Percentiles rank a stretch among this genome's conserved stretches.
Evolutionary conservation across 2,797 vertebrate species (phyloP).

Genomic region (Protonibea diacanthus): DNA sequence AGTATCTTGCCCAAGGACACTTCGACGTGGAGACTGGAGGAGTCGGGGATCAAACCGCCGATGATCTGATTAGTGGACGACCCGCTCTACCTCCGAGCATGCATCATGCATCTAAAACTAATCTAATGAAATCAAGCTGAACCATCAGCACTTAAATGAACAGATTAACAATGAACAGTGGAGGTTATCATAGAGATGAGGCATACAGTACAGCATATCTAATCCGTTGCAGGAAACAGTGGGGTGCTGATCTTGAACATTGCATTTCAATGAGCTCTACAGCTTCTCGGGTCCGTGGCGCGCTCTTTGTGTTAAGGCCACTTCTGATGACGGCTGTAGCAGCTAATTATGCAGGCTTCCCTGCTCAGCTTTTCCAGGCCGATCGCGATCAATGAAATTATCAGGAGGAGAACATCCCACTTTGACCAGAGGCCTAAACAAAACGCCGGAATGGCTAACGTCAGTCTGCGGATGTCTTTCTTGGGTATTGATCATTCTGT

Average conservation of each 20-base stretch:
- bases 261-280: slow-evolving; percentile 1
- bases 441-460: slow-evolving; percentile 41
- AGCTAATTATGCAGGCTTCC: slow-evolving; percentile 52
- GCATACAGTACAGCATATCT: background rate
- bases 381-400: slow-evolving; percentile 58
- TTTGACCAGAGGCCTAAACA: slow-evolving; percentile 64
- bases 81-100: background rate
- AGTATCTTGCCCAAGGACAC: too few relatives aligned
- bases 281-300: background rate
- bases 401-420: slow-evolving; percentile 45
- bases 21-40: too few relatives aligned
- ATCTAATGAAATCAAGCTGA: background rate
- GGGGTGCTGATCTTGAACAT: background rate
- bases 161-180: slow-evolving; percentile 3
- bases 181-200: background rate
- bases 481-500: slow-evolving; percentile 52
- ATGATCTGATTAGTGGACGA: too few relatives aligned
- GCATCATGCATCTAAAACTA: background rate
- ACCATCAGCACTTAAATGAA: background rate
- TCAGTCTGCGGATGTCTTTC: slow-evolving; percentile 28
- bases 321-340: slow-evolving; percentile 21
- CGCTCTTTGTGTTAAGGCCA: slow-evolving; percentile 29
- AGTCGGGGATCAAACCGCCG: too few relatives aligned
- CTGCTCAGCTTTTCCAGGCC: slow-evolving; percentile 52
- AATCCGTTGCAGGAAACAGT: background rate